These are phyloP conservation scores for Chamaedrilus cognettii DNA, from an alignment of 2,888 invertebrate genomes.

Conservation along the genomic window DNA sequence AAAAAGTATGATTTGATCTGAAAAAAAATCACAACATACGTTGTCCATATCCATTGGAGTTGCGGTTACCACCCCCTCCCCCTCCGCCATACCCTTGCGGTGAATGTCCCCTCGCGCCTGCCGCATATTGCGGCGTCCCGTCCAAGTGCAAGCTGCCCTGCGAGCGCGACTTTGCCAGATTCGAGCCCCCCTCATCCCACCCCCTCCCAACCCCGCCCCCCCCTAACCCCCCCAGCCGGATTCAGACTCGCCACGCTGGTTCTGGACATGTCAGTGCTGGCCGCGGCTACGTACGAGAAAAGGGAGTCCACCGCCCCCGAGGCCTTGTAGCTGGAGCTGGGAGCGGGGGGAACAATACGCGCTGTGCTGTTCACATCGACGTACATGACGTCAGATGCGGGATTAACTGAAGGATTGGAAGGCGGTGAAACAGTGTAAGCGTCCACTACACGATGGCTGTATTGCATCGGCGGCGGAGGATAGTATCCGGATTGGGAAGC, in stretches of 20 bases:
- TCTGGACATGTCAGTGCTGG: too few species aligned
- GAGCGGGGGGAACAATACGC: neutral
- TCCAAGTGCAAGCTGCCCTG: neutral
- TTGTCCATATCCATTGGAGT: too few species aligned
- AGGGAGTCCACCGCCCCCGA: constrained; percentile 2
- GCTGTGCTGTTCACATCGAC: too few species aligned
- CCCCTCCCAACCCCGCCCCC: neutral
- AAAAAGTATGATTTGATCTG: too few species aligned
- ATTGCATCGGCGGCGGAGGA: neutral
- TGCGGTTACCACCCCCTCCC: too few species aligned
- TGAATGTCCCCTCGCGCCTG: neutral
- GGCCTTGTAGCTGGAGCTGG: neutral
- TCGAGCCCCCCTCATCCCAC: neutral
- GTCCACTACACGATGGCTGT: neutral
- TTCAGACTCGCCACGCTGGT: too few species aligned
- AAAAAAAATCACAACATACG: too few species aligned
- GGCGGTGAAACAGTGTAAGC: neutral
- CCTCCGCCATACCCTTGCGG: neutral
- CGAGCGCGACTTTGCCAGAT: neutral
- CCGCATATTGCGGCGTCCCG: neutral
- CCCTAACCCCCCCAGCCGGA: too few species aligned
- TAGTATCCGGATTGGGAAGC: neutral
- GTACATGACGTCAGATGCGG: neutral
- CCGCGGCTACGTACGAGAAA: neutral
- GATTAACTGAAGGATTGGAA: neutral